Evolutionary conservation across 1,140 invertebrate species (phyloP).

Genomic region (Lasioglossum albipes): DNA sequence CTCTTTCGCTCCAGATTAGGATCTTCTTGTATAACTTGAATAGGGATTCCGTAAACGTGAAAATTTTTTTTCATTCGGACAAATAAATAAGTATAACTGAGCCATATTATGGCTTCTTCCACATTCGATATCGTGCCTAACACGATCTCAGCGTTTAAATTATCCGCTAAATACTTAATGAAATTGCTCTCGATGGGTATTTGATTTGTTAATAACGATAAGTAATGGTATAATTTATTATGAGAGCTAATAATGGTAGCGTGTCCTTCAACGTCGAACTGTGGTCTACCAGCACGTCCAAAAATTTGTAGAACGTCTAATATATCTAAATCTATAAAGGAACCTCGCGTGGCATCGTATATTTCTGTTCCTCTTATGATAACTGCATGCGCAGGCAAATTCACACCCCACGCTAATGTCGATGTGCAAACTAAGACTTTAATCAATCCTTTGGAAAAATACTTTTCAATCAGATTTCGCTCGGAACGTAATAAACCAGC

Average conservation of each 20-base stretch:
- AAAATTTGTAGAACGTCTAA: constrained; percentile 99
- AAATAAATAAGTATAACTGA: constrained; percentile 98
- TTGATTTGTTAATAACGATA: constrained; percentile 96
- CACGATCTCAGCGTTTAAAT: constrained; percentile 98
- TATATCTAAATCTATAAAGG: constrained; percentile 97
- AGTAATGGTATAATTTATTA: constrained; percentile 95
- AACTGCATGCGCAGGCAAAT: constrained; percentile 98
- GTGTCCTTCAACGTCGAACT: constrained; percentile 94
- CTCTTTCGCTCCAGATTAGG: constrained; percentile 87
- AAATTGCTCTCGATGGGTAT: constrained; percentile 99
- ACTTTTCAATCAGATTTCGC: constrained; percentile 92
- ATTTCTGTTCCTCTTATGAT: constrained; percentile 98
- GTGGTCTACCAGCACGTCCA: constrained; percentile 97
- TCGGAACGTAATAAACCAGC: constrained; percentile 95
- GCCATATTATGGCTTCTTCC: constrained; percentile 97
- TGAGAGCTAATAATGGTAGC: constrained; percentile 98
- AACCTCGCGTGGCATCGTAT: constrained; percentile 97
- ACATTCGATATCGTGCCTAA: constrained; percentile 97
- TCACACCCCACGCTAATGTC: constrained; percentile 99
- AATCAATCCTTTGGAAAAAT: constrained; percentile 93
- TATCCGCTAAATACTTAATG: constrained; percentile 94
- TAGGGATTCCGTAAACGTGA: constrained; percentile 92
- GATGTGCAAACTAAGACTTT: constrained; percentile 98
- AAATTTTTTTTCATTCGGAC: constrained; percentile 97
- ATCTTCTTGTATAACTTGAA: constrained; percentile 87